phyloP scores from a whole-genome alignment of 2,113 vertebrate genomes.

The Tupaia tana region DNA sequence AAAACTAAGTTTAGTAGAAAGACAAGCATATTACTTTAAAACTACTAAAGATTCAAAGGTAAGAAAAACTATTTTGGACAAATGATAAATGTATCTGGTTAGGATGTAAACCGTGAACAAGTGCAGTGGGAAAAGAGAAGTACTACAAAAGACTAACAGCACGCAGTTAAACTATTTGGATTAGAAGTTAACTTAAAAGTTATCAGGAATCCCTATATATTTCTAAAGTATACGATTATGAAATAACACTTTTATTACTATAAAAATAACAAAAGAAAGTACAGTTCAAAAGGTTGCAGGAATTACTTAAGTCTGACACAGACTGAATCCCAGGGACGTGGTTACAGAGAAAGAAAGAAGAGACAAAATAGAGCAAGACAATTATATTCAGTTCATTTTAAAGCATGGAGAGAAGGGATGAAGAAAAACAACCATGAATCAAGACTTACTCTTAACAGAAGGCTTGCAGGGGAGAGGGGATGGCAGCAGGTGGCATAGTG shows the following conservation, averaged over 20 bases:
- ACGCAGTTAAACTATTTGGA: not conserved
- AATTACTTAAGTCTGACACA: not conserved
- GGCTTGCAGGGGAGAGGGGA: not conserved
- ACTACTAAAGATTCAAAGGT: slow-evolving; percentile 10
- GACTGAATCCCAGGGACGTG: not conserved
- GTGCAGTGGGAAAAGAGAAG: not conserved
- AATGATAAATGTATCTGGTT: not conserved
- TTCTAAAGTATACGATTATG: not conserved
- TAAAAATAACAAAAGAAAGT: not conserved
- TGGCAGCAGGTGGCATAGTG: too few species aligned
- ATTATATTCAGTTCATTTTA: slow-evolving; percentile 61
- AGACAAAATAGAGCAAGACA: slow-evolving; percentile 19
- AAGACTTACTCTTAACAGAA: slow-evolving; percentile 50
- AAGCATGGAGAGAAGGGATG: not conserved
- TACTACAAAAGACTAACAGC: not conserved
- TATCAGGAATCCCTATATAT: slow-evolving; percentile 21
- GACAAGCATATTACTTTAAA: not conserved
- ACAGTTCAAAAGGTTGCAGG: not conserved
- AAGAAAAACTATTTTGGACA: not conserved
- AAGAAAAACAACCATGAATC: not conserved
- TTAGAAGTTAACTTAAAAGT: slow-evolving; percentile 38
- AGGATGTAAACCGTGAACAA: slow-evolving; percentile 25
- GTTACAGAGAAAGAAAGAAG: not conserved
- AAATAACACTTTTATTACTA: slow-evolving; percentile 49
- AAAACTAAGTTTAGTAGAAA: not conserved